Base-by-base conservation (phyloP, 2,888 invertebrate genomes). In the Lottia gigantea region DNA sequence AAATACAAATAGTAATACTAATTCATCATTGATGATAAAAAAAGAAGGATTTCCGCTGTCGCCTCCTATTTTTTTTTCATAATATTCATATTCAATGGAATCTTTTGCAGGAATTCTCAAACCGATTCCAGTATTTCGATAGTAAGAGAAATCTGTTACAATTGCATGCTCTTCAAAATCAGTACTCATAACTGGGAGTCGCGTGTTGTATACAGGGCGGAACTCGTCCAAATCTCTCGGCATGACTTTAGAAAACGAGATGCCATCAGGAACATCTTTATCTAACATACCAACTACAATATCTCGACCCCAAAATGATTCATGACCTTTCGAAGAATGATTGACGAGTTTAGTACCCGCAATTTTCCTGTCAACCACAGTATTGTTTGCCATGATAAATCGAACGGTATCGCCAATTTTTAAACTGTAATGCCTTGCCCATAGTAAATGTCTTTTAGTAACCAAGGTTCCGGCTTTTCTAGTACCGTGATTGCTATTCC, bases 21-120 rank as follows among this genome's bases (percentile, higher is more conserved):
- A 71, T 70, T 82, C 66, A n/a, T 81, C 66, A 62, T 79, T 73
- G n/a, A 81, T 70, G 11, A 81, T 75, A 31, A 82, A 74, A 69
- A 82, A 82, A n/a, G 74, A 76, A 0, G 82, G 82, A 66, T 82
- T 82, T 6, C 82, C 82, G 66, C 80, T 80, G 69, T 82, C 82
- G 2, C 81, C 82, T 0, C 63, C 55, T 31, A 82, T 80, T 71
- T 81, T 82, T 11, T 66, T 25, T 64, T 82, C 81, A 63, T 78
- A 82, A 64, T 77, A 76, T 7, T 69, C 68, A 46, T 73, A 70
- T 12, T 80, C 70, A 11, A 76, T 66, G 25, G 78, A 71, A 2
- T 61, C 65, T 15, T 46, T 26, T 0, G 46, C 14, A 0, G 67
- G 67, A 12, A 25, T 45, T 25, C 68, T 68, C 8, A 82, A 72